Percentiles rank a stretch among this genome's conserved stretches.
Evolutionary conservation across 37 sponge, comb jelly and placozoan genomes (phyloP).

Genomic region (Geodia barretti): DNA sequence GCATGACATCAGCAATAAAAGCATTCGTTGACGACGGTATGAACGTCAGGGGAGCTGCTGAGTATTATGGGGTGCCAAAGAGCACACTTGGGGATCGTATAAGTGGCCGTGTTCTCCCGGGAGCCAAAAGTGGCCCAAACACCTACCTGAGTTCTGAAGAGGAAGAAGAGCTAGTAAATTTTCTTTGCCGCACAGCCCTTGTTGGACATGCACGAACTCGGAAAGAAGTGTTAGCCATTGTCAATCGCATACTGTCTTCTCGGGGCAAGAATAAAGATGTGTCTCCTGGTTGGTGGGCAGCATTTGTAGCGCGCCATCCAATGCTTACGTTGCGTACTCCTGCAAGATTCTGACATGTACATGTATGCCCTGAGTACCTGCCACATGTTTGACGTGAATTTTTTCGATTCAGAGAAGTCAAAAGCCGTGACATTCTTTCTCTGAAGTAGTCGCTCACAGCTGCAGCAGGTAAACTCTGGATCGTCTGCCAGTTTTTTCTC

Average conservation of each 20-base stretch:
- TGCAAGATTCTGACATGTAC: slow-evolving; percentile 17
- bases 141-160: not conserved
- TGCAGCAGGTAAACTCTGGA: too few relatives aligned
- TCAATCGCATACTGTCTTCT: slow-evolving; percentile 1
- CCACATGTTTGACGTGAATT: too few relatives aligned
- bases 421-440: too few relatives aligned
- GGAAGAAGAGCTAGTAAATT: slow-evolving; percentile 28
- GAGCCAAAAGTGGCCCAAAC: slow-evolving; percentile 6
- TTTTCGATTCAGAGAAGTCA: too few relatives aligned
- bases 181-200: not conserved
- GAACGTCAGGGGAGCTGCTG: slow-evolving; percentile 5
- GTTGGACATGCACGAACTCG: slow-evolving; percentile 20
- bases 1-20: too few relatives aligned
- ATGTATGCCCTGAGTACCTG: too few relatives aligned
- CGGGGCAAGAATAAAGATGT: not conserved
- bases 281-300: slow-evolving; percentile 2
- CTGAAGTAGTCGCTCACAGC: too few relatives aligned
- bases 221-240: not conserved
- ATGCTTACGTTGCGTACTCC: slow-evolving; percentile 3
- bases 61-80: too few relatives aligned
- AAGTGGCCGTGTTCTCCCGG: slow-evolving; percentile 29
- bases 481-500: too few relatives aligned
- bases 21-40: not conserved
- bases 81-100: too few relatives aligned
- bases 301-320: not conserved